phyloP scores from a whole-genome alignment of 2,888 invertebrate genomes.

The Phragmatobia fuliginosa region DNA sequence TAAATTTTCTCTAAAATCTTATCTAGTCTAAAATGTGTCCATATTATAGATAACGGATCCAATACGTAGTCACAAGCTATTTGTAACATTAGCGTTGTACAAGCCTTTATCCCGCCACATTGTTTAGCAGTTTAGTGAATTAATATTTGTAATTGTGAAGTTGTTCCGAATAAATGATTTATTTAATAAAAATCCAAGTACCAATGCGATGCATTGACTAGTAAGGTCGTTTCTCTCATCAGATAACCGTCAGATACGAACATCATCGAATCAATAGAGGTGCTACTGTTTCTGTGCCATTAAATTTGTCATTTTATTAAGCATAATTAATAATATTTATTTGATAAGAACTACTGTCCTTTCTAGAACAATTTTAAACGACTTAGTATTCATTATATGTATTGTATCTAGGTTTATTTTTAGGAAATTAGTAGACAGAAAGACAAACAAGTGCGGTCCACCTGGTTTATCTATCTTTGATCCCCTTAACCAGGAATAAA shows the following conservation, averaged over 20 bases:
- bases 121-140: too few species aligned
- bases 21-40: too few species aligned
- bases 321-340: not conserved
- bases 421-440: not conserved
- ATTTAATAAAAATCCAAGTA: not conserved
- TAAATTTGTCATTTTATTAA: not conserved
- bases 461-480: too few species aligned
- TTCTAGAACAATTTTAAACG: not conserved
- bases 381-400: not conserved
- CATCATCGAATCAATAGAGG: not conserved
- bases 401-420: not conserved
- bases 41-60: too few species aligned
- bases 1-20: too few species aligned
- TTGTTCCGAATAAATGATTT: too few species aligned
- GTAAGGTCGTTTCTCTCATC: not conserved
- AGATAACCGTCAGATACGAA: slow-evolving; percentile 1
- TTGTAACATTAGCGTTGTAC: too few species aligned
- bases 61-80: too few species aligned
- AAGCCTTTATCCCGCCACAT: too few species aligned
- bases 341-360: not conserved
- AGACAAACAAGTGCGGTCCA: too few species aligned
- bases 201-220: not conserved
- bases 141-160: too few species aligned
- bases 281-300: not conserved
- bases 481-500: too few species aligned